phyloP scores from a whole-genome alignment of 2,113 vertebrate genomes.

The Synodontis membranacea region DNA sequence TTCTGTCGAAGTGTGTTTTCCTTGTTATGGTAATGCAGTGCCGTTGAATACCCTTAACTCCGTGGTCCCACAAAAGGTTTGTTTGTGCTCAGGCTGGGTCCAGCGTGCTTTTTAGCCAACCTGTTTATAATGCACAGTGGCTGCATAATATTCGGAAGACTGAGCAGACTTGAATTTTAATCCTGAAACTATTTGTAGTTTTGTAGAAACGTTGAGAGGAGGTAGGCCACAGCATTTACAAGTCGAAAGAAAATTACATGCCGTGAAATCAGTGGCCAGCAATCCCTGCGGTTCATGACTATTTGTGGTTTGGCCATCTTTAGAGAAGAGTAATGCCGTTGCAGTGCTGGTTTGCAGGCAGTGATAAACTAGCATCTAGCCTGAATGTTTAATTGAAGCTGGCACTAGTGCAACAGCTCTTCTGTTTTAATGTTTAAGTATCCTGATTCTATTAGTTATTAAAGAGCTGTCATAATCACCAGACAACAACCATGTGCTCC shows the following conservation, averaged over 20 bases:
- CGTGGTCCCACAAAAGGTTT: slow-evolving; percentile 11
- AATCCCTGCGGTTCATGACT: background rate
- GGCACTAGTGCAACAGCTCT: background rate
- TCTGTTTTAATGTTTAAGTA: background rate
- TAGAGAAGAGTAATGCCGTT: background rate
- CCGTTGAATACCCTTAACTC: background rate
- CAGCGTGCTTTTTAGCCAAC: slow-evolving; percentile 7
- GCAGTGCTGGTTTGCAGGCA: background rate
- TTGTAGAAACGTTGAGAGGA: background rate
- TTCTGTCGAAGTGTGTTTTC: slow-evolving; percentile 2
- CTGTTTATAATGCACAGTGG: slow-evolving; percentile 28
- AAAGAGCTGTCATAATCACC: background rate
- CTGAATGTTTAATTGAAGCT: background rate
- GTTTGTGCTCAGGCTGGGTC: slow-evolving; percentile 17
- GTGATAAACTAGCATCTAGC: background rate
- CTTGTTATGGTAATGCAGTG: slow-evolving; percentile 30
- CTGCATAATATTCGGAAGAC: slow-evolving; percentile 15
- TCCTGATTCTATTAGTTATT: too few species aligned
- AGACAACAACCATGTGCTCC: background rate
- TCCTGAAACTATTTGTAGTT: slow-evolving; percentile 15
- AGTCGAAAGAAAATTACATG: background rate
- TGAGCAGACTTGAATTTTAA: slow-evolving; percentile 12
- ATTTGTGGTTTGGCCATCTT: background rate
- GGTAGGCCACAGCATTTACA: background rate
- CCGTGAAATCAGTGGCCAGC: background rate